Percentiles rank a stretch among this genome's conserved stretches.
phyloP scores from a whole-genome alignment of 2,113 vertebrate species.

The Sialia sialis region DNA sequence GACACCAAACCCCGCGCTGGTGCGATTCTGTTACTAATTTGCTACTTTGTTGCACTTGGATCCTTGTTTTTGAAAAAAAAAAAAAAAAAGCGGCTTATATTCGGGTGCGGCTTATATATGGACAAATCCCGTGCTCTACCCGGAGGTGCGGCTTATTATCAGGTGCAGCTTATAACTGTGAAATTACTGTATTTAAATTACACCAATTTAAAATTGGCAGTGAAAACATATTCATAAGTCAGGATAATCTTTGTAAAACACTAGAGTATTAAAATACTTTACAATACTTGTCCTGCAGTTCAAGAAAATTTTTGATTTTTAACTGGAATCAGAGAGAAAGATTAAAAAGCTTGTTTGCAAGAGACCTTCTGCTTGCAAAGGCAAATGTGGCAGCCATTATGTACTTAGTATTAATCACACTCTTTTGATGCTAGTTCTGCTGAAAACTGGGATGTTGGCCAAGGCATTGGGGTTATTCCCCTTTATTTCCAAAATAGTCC shows the following conservation, averaged over 20 bases:
- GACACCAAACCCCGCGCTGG: no score
- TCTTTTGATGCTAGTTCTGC: background rate
- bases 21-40: no score
- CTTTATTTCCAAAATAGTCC: slow-evolving; percentile 5
- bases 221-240: background rate
- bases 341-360: background rate
- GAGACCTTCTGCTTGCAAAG: background rate
- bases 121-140: no score
- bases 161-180: no score
- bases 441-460: background rate
- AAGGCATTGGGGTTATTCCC: background rate
- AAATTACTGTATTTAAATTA: background rate
- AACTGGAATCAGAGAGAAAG: background rate
- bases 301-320: background rate
- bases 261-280: background rate
- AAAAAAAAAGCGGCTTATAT: no score
- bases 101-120: no score
- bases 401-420: slow-evolving; percentile 2
- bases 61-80: no score
- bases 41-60: no score
- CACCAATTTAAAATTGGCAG: background rate
- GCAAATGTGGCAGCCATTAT: background rate
- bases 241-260: background rate
- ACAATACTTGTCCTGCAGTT: background rate
- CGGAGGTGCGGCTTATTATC: no score